Percentiles rank a stretch among this genome's conserved stretches.
Evolutionary conservation across 2,113 vertebrate species (phyloP).

Genomic region (Macrotus californicus): DNA sequence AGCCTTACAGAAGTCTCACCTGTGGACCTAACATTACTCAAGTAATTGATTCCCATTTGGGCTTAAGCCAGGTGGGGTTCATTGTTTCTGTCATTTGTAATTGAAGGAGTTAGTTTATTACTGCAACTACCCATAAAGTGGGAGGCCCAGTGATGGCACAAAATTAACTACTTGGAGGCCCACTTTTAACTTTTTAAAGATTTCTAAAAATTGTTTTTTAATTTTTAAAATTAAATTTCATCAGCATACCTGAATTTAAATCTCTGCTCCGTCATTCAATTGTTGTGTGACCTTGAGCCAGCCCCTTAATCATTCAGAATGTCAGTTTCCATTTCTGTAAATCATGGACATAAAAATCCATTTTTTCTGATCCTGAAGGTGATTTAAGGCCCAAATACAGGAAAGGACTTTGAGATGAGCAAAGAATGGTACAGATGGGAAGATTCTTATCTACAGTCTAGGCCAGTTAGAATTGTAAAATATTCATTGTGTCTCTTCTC

Average conservation of each 20-base stretch:
- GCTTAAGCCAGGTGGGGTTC: neutral
- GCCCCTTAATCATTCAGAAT: neutral
- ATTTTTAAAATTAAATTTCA: neutral
- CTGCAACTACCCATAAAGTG: neutral
- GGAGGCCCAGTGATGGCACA: neutral
- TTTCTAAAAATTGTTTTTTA: neutral
- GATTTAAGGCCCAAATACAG: neutral
- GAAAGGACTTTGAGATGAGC: neutral
- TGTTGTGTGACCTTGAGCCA: neutral
- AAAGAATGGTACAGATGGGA: neutral
- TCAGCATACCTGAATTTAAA: rapidly evolving
- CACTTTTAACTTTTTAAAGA: neutral
- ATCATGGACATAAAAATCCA: neutral
- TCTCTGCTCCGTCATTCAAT: neutral
- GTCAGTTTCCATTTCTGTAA: neutral
- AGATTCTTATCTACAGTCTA: neutral
- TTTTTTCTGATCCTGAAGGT: neutral
- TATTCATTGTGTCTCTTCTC: neutral
- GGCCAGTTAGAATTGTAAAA: neutral
- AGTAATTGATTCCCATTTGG: neutral
- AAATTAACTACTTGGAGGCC: no score
- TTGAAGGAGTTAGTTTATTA: neutral
- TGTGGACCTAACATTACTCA: neutral
- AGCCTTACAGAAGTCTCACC: neutral
- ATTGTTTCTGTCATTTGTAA: neutral